These are phyloP conservation scores for Hirtodrosophila confusa DNA, from an alignment of 2,888 invertebrate genomes.

Conservation along the genomic window DNA sequence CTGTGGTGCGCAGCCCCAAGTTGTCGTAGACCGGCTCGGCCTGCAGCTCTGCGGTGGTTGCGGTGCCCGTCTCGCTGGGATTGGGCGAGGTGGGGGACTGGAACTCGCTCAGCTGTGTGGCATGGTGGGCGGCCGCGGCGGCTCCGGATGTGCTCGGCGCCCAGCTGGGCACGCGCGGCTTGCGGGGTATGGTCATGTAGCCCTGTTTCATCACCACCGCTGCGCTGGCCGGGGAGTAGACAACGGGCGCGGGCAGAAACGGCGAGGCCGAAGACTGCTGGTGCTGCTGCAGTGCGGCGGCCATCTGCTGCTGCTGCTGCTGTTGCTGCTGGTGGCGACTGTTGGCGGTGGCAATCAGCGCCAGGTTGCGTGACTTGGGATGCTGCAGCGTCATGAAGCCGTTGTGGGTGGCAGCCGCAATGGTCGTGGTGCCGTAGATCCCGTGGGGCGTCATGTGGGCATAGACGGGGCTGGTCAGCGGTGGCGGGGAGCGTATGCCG, in stretches of 20 bases:
- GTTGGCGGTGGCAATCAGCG: slow-evolving; percentile 80
- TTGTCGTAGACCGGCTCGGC: slow-evolving; percentile 95
- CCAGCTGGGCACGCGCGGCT: slow-evolving; percentile 93
- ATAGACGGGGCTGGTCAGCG: slow-evolving; percentile 87
- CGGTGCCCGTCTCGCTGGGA: slow-evolving; percentile 84
- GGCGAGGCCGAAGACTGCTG: slow-evolving; percentile 87
- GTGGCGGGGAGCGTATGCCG: slow-evolving; percentile 81
- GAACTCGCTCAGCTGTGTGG: slow-evolving; percentile 84
- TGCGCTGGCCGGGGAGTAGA: slow-evolving; percentile 85
- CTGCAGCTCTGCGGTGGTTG: slow-evolving; percentile 85
- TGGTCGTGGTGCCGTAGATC: slow-evolving; percentile 86
- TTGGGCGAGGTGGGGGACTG: slow-evolving; percentile 83
- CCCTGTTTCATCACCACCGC: slow-evolving; percentile 87
- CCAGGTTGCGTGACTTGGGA: slow-evolving; percentile 85
- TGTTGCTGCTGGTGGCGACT: slow-evolving; percentile 85
- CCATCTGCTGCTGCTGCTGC: slow-evolving; percentile 81
- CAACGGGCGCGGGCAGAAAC: slow-evolving; percentile 88
- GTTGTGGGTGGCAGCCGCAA: slow-evolving; percentile 85
- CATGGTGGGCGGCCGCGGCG: slow-evolving; percentile 38
- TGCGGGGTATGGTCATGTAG: slow-evolving; percentile 93
- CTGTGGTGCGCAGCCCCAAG: slow-evolving; percentile 92
- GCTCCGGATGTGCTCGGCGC: slow-evolving; percentile 86
- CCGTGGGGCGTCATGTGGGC: slow-evolving; percentile 82
- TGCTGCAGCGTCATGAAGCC: slow-evolving; percentile 92
- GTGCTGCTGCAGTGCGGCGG: slow-evolving; percentile 81